A percentile compares a stretch with the other conserved stretches of the same genome.
phyloP scores from a whole-genome alignment of 2,888 invertebrate species.

The Adela reaumurella region DNA sequence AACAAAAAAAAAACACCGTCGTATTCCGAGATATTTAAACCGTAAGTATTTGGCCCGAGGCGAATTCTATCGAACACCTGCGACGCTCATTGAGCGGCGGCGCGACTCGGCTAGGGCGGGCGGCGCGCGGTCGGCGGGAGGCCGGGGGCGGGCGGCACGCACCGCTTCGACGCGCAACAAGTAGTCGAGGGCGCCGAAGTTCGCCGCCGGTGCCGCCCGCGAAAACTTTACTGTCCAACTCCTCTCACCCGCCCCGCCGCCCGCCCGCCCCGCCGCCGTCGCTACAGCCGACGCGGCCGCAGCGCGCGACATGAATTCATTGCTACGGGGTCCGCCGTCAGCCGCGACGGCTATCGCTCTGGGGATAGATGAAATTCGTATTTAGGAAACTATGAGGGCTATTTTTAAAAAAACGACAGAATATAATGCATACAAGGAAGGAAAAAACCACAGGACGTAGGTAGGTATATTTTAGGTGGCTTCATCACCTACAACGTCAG shows the following conservation, averaged over 20 bases:
- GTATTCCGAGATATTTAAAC: no score
- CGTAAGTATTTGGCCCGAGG: no score
- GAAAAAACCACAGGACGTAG: no score
- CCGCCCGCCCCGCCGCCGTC: background rate
- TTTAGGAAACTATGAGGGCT: no score
- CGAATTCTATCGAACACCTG: background rate
- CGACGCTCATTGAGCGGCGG: background rate
- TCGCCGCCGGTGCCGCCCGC: constrained; percentile 4
- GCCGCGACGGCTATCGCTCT: no score
- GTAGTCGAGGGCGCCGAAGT: background rate
- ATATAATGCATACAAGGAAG: no score
- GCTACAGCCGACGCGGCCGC: background rate
- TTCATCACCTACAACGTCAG: no score
- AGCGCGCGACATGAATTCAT: background rate
- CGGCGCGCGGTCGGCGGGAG: background rate
- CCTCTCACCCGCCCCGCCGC: background rate
- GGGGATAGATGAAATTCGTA: no score
- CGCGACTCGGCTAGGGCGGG: background rate
- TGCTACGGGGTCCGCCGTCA: background rate
- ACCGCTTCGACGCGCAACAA: background rate
- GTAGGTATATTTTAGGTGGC: no score
- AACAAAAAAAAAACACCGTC: no score
- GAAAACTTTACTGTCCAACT: background rate
- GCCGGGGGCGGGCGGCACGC: background rate
- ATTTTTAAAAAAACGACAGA: no score